Evolutionary conservation across 2,113 vertebrate genomes (phyloP).

Genomic region (Artemisiospiza belli): DNA sequence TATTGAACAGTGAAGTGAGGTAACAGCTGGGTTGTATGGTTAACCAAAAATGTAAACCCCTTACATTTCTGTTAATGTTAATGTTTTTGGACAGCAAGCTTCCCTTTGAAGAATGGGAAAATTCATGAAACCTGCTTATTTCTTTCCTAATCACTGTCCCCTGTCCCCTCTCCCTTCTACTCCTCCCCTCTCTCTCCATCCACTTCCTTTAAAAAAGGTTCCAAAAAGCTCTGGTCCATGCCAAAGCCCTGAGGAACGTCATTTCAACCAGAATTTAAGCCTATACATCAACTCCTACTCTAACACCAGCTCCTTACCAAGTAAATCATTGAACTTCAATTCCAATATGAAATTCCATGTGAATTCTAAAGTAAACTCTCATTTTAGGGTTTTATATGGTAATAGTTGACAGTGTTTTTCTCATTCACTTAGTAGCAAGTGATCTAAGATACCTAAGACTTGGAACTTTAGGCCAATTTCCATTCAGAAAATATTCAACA

Average conservation of each 20-base stretch:
- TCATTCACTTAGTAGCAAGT: neutral
- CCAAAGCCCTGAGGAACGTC: neutral
- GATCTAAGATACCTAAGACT: neutral
- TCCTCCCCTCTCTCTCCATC: neutral
- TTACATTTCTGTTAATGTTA: neutral
- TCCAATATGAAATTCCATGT: neutral
- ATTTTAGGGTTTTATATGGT: neutral
- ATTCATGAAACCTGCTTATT: neutral
- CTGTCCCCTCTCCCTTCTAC: neutral
- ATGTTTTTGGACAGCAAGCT: conserved; percentile 4
- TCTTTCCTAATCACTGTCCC: neutral
- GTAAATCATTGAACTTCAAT: neutral
- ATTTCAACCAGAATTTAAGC: neutral
- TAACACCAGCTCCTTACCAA: neutral
- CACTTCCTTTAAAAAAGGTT: neutral
- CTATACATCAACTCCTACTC: neutral
- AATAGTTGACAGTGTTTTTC: conserved; percentile 4
- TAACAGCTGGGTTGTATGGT: neutral
- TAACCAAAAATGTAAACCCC: conserved; percentile 39
- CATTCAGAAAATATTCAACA: conserved; percentile 7
- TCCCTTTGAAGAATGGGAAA: neutral
- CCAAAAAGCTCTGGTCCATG: neutral
- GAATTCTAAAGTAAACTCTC: neutral
- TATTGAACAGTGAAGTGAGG: conserved; percentile 4
- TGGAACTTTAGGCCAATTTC: neutral